These are phyloP conservation scores for Crocuta crocuta DNA, from an alignment of 2,113 vertebrate genomes.

Conservation along the genomic window DNA sequence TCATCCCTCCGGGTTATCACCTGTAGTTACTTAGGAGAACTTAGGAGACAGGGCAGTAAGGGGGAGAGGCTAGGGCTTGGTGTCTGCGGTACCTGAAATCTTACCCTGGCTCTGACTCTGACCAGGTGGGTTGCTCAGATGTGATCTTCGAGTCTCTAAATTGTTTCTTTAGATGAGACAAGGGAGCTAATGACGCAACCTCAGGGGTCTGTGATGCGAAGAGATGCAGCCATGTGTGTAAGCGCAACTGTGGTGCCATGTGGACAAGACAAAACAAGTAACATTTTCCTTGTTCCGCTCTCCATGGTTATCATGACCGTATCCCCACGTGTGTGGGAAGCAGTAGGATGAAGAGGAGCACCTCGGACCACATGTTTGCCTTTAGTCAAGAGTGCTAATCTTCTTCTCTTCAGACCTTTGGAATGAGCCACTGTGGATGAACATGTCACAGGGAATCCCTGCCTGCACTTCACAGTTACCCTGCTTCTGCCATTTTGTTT, in stretches of 20 bases:
- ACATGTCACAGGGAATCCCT: rapidly evolving
- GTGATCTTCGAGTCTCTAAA: rapidly evolving
- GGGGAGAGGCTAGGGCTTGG: too few species aligned
- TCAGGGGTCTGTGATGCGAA: background rate
- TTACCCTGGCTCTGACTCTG: rapidly evolving
- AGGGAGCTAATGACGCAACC: background rate
- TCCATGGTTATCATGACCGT: rapidly evolving
- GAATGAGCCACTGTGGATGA: background rate
- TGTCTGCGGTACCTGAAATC: background rate
- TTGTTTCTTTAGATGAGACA: rapidly evolving
- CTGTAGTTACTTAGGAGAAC: background rate
- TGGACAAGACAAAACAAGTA: rapidly evolving
- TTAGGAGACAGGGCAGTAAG: rapidly evolving
- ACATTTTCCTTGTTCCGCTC: rapidly evolving
- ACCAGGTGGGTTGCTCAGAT: rapidly evolving
- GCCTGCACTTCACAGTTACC: rapidly evolving
- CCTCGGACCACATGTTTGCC: rapidly evolving
- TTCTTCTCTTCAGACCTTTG: background rate
- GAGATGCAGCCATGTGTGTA: rapidly evolving
- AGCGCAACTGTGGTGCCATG: rapidly evolving
- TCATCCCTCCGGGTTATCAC: too few species aligned
- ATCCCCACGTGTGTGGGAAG: rapidly evolving
- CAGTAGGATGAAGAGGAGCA: rapidly evolving
- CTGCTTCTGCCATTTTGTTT: rapidly evolving
- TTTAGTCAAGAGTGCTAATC: rapidly evolving